Evolutionary conservation across 37 sponge, comb jelly and placozoan species (phyloP).

Genomic region (Petrosia ficiformis): DNA sequence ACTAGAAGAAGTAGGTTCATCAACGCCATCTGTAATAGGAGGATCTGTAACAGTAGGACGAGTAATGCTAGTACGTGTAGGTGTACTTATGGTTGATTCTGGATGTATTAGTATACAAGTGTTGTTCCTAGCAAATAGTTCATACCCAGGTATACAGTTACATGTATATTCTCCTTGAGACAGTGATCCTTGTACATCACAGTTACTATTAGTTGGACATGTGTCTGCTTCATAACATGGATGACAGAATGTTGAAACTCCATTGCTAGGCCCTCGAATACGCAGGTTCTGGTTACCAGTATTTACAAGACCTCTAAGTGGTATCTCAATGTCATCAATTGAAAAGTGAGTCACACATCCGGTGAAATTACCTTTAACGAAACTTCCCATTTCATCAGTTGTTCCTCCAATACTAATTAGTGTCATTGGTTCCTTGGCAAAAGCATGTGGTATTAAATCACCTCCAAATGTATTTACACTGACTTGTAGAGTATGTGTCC

Average conservation of each 20-base stretch:
- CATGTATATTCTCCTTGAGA: background rate
- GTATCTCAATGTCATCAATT: slow-evolving; percentile 39
- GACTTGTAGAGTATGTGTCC: too few species aligned
- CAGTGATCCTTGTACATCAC: background rate
- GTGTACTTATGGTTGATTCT: background rate
- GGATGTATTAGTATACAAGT: background rate
- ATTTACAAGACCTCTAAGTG: slow-evolving; percentile 31
- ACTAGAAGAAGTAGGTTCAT: background rate
- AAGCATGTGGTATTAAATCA: too few species aligned
- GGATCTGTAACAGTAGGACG: background rate
- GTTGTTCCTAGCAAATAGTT: background rate
- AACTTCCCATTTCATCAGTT: background rate
- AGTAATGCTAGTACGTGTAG: background rate
- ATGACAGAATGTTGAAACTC: slow-evolving; percentile 10
- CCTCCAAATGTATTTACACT: too few species aligned
- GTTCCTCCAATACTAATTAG: slow-evolving; percentile 26
- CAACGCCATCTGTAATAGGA: background rate
- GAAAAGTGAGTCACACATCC: slow-evolving; percentile 42
- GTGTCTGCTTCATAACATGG: slow-evolving; percentile 20
- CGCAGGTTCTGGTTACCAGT: background rate
- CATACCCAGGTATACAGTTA: background rate
- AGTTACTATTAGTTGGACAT: slow-evolving; percentile 6
- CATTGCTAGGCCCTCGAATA: background rate
- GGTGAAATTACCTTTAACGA: slow-evolving; percentile 5
- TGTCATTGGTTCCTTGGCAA: slow-evolving; percentile 19